These are phyloP conservation scores for Lophius americanus DNA, from an alignment of 2,797 vertebrate species.

Conservation along the genomic window DNA sequence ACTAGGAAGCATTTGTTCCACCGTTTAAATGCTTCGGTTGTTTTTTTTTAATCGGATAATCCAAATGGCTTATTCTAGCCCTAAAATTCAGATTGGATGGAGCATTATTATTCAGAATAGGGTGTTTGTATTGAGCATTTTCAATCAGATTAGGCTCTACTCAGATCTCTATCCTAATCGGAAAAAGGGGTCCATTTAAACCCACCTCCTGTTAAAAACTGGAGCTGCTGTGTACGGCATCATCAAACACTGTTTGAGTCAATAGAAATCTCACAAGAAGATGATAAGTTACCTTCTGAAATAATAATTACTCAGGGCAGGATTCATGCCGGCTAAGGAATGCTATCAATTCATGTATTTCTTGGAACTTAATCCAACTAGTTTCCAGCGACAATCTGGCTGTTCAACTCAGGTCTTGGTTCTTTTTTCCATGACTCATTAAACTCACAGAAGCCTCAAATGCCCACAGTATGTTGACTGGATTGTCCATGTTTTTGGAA, in stretches of 20 bases:
- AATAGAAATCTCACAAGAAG: background rate
- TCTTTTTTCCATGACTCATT: conserved; percentile 18
- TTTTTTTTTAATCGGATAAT: too few relatives aligned
- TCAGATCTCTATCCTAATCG: too few relatives aligned
- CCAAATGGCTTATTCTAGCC: too few relatives aligned
- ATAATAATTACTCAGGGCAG: background rate
- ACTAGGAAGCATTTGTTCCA: too few relatives aligned
- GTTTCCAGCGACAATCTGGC: conserved; percentile 11
- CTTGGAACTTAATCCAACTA: conserved; percentile 5
- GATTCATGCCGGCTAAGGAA: background rate
- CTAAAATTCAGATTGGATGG: too few relatives aligned
- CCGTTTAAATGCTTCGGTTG: too few relatives aligned
- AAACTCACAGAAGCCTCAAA: conserved; percentile 18
- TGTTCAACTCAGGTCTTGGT: conserved; percentile 2
- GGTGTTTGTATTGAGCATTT: too few relatives aligned
- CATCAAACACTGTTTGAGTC: conserved; percentile 8
- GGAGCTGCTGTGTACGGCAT: conserved; percentile 9
- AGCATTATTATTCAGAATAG: too few relatives aligned
- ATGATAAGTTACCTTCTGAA: conserved; percentile 4
- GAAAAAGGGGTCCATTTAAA: too few relatives aligned
- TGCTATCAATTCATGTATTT: background rate
- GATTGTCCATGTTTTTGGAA: conserved; percentile 28
- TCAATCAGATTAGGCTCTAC: too few relatives aligned
- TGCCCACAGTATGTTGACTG: conserved; percentile 24
- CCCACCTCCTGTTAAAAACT: background rate